Evolutionary conservation across 2,888 invertebrate genomes (phyloP).

Genomic region (Cyaniris semiargus): DNA sequence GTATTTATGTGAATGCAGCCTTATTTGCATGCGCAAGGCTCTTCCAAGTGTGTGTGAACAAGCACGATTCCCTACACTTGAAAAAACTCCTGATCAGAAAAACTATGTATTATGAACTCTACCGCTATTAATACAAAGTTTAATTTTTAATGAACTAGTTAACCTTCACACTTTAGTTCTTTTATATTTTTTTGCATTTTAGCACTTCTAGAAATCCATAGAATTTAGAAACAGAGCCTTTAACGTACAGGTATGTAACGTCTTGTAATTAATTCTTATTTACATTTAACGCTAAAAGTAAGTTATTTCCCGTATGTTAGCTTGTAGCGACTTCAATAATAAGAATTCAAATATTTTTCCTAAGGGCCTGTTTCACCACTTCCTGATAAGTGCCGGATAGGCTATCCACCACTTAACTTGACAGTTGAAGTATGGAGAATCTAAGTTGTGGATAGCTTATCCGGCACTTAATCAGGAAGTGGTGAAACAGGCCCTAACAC

Average conservation of each 20-base stretch:
- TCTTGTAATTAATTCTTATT: conserved; percentile 25
- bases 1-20: conserved; percentile 44
- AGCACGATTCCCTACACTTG: background rate
- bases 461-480: too few species aligned
- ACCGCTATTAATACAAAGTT: conserved; percentile 9
- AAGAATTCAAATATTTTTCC: too few species aligned
- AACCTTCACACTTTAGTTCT: background rate
- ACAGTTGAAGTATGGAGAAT: too few species aligned
- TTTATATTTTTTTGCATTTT: conserved; percentile 14
- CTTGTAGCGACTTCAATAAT: background rate
- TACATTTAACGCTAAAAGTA: conserved; percentile 14
- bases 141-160: background rate
- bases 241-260: conserved; percentile 16
- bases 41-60: background rate
- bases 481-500: too few species aligned
- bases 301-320: background rate
- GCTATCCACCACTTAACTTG: too few species aligned
- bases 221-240: conserved; percentile 20
- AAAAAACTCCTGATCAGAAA: background rate
- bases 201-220: conserved; percentile 21
- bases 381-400: too few species aligned
- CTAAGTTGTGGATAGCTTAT: too few species aligned
- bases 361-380: too few species aligned
- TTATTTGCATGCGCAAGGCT: conserved; percentile 23
- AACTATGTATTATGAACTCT: background rate